Conservation (phyloP, 2,888 invertebrate species). For the Trisateles emortualis region DNA sequence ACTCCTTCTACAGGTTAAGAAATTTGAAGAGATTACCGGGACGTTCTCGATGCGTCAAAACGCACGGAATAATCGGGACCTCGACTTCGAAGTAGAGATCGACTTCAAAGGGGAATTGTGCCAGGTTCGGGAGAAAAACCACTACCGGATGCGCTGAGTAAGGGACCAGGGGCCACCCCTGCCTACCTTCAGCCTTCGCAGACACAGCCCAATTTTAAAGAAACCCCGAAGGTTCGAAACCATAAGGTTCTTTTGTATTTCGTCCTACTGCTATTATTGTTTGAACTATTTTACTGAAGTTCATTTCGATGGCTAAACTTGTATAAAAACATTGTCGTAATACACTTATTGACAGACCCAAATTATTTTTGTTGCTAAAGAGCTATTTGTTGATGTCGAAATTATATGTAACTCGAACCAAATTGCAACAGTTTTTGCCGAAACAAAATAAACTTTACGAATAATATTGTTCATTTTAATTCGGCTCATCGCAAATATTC, state of each 20-base stretch:
- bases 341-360: neutral
- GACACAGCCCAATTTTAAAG: slow-evolving; percentile 9
- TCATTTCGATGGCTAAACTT: slow-evolving; percentile 10
- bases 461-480: too few relatives aligned
- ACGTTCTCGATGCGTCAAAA: slow-evolving; percentile 98
- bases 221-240: slow-evolving; percentile 12
- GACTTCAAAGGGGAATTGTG: slow-evolving; percentile 97
- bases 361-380: neutral
- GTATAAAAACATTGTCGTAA: neutral
- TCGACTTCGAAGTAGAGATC: slow-evolving; percentile 97
- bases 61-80: slow-evolving; percentile 97
- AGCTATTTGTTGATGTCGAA: too few relatives aligned
- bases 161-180: slow-evolving; percentile 10
- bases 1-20: slow-evolving; percentile 89
- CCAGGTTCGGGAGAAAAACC: slow-evolving; percentile 94
- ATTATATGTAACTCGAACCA: too few relatives aligned
- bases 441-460: neutral
- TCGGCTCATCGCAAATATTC: too few relatives aligned
- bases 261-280: slow-evolving; percentile 14
- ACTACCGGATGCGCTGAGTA: slow-evolving; percentile 95
- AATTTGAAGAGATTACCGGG: slow-evolving; percentile 97
- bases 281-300: slow-evolving; percentile 9
- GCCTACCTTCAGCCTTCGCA: slow-evolving; percentile 34
- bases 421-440: neutral
- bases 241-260: slow-evolving; percentile 8